phyloP scores from a whole-genome alignment of 1,140 invertebrate species.

The Thaumatotibia leucotreta region DNA sequence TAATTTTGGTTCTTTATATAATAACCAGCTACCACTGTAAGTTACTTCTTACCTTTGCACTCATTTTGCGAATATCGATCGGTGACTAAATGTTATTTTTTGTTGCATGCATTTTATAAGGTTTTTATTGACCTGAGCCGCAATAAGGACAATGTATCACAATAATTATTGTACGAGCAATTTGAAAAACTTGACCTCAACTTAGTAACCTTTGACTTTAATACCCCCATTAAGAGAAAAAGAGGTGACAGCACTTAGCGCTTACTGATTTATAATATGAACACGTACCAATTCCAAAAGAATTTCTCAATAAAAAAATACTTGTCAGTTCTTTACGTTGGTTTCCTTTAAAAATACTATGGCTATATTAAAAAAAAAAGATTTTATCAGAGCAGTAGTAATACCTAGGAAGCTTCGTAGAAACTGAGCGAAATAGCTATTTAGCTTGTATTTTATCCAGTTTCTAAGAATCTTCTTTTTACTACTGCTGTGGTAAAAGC shows the following conservation, averaged over 20 bases:
- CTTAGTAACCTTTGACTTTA: conserved; percentile 4
- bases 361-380: too few species aligned
- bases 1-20: too few species aligned
- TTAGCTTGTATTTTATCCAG: neutral
- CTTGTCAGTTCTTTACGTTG: neutral
- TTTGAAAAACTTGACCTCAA: neutral
- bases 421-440: too few species aligned
- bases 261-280: neutral
- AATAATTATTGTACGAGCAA: conserved; percentile 6
- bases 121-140: neutral
- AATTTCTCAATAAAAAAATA: neutral
- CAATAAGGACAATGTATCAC: conserved; percentile 2
- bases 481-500: too few species aligned
- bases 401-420: too few species aligned
- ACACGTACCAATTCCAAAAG: neutral
- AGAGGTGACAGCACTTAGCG: neutral
- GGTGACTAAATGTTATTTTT: neutral
- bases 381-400: too few species aligned
- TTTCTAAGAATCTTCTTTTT: too few species aligned
- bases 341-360: neutral
- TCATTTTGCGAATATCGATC: neutral
- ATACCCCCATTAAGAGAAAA: neutral
- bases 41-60: neutral
- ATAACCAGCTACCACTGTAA: too few species aligned
- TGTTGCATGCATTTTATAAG: neutral